Evolutionary conservation across 2,113 vertebrate genomes (phyloP), one percentile per base, ranked within the genome.

Genomic region (Patagioenas fasciata): DNA sequence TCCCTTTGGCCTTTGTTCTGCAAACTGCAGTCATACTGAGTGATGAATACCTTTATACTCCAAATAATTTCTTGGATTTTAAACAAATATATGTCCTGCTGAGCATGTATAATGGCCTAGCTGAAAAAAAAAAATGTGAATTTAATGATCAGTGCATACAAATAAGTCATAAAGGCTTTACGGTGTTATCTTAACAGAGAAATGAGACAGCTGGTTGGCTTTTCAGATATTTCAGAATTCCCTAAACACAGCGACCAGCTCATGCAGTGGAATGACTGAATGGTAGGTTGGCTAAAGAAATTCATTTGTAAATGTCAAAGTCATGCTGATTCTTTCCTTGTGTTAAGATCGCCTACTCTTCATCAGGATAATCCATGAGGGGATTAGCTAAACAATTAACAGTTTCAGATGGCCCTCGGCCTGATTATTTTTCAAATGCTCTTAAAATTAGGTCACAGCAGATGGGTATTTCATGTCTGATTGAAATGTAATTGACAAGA

Each of bases 361-460:
- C 86, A 72, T 92, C 66, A 72, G 78, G 65, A 57, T 95, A 95
- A 93, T 94, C 89, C 58, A 6, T 34, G 51, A 91, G 60, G 88
- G 75, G 88, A 95, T 95, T 93, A 96, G 71, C 67, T 73, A 65
- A 93, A 64, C 75, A 88, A 47, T 96, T 89, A 93, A 85, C 74
- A 83, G 80, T 47, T 91, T 94, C 42, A 60, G 7, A 85, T 94
- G 84, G 75, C 48, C 60, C 67, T 85, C 91, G 67, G 13, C 84
- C 85, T 89, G 85, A 85, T 95, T 93, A 74, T 89, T 96, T 94
- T 96, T 93, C 58, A 86, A 87, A 60, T 86, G 28, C 34, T 66
- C 57, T 74, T 88, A 58, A 87, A 91, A 89, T 71, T 36, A 71
- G 78, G 89, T 94, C 93, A 91, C 73, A 69, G 31, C 80, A 91